Base-by-base conservation (phyloP, 2,888 invertebrate species). In the Siphonodentalium dalli region DNA sequence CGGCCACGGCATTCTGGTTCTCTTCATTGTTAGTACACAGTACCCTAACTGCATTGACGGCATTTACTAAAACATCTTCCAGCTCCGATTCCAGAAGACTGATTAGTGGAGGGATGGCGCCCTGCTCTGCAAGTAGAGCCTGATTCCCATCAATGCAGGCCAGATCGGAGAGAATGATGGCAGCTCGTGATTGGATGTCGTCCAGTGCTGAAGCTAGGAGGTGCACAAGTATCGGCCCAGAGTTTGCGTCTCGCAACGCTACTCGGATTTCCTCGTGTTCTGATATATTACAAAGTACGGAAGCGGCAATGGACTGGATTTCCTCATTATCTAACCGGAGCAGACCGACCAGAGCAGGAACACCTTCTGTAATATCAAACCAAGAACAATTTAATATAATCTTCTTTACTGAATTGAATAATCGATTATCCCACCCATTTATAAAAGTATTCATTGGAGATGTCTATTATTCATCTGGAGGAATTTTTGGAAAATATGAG, bases 211-310 rank as follows among this genome's bases (percentile, higher is more conserved):
- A 77, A 9, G 57, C 50, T 20, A 81, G 66, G 24, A 80, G 70
- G 38, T 66, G 58, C 51, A 81, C 74, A n/a, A 81, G 71, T 44
- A 74, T 73, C 5, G 72, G 71, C 8, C 71, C 72, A 21, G 80
- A 73, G 8, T 74, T 65, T 26, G 72, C 69, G 11, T 61, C 42
- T 2, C 78, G 74, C 20, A 81, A 66, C 13, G 75, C 76, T 18
- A 65, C 37, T 13, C 75, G 65, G 13, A 81, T 72, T 13, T 68
- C 65, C 4, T 66, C 60, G 50, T 81, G 72, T 35, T 80, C 77
- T 0, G 80, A 78, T 31, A 79, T 80, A 69, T 81, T 81, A 55
- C 79, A 79, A 15, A 81, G 59, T 3, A 81, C 80, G 0, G 80
- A 79, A 0, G 76, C 76, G 2, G 80, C 70, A 9, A 79, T 73